Evolutionary conservation across 2,113 vertebrate genomes (phyloP), one percentile per base, ranked within the genome.

Genomic region (Taxidea taxus): DNA sequence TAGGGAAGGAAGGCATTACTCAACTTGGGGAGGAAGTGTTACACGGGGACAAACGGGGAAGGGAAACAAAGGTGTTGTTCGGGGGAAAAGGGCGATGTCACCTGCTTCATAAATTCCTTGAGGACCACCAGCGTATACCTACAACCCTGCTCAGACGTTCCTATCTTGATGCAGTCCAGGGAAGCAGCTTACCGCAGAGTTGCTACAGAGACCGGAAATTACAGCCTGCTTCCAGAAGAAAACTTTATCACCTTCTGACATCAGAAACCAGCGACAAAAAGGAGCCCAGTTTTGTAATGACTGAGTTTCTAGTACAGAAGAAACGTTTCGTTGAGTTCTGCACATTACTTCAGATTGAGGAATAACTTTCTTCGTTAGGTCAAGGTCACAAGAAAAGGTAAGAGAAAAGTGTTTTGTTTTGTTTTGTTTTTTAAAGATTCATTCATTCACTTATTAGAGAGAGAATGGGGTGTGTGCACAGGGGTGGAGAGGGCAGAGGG

Each of bases 381-480:
- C 29, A 44, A 62, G 8, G 7, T 84, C 85, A 58, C 37, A 60
- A 77, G 78, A 47, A 72, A 95, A 84, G 44, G 64, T 58, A 44
- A 78, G 21, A 95, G 56, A 89, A 58, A 68, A 68, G 8, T 68
- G n/a, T 68, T 68, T 68, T 2, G 2, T 37, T 20, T 37, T 68
- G 0, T n/a, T 66, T 31, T 62, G 27, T 62, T 66, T 66, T 14
- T 13, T 68, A 4, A n/a, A 68, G 66, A 68, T 37, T 68, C 18
- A 37, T 37, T 68, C 18, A 37, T 68, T 68, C 66, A 68, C 18
- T 66, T 66, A 16, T 66, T 66, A 16, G 62, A 64, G 29, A 7
- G 56, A n/a, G n/a, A n/a, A n/a, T n/a, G n/a, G 56, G 21, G 56
- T 9, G 21, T 0, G 54, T 0, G 7, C 56, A 56, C 7, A 0